Evolutionary conservation across 2,113 vertebrate genomes (phyloP).

Genomic region (Dipodomys spectabilis): DNA sequence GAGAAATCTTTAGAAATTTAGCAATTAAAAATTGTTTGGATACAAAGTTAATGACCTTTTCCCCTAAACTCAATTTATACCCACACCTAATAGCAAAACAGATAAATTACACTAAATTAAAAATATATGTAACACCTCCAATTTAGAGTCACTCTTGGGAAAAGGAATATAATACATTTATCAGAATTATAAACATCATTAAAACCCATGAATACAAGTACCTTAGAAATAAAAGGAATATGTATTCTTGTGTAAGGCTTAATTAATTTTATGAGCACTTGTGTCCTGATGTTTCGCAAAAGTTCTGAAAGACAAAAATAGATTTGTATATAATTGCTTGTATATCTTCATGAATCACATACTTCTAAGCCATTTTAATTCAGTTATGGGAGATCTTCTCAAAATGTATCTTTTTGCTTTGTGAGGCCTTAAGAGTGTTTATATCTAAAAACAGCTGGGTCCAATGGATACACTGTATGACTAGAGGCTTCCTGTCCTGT

Average conservation of each 20-base stretch:
- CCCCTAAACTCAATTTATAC: slow-evolving; percentile 49
- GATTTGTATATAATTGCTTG: slow-evolving; percentile 24
- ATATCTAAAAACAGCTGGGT: background rate
- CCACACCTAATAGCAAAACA: too few relatives aligned
- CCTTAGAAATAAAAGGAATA: slow-evolving; percentile 99
- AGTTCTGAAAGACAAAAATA: slow-evolving; percentile 91
- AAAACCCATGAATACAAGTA: slow-evolving; percentile 81
- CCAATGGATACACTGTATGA: background rate
- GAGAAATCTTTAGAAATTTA: slow-evolving; percentile 51
- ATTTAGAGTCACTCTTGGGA: slow-evolving; percentile 2
- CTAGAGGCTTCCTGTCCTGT: background rate
- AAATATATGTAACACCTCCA: slow-evolving; percentile 26
- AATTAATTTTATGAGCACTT: slow-evolving; percentile 99
- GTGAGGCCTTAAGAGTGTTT: background rate
- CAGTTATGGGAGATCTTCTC: background rate
- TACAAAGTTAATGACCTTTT: background rate
- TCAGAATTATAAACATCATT: slow-evolving; percentile 70
- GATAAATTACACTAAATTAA: slow-evolving; percentile 22
- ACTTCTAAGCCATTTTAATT: slow-evolving; percentile 17
- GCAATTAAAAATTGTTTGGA: background rate
- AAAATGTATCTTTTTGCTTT: slow-evolving; percentile 36
- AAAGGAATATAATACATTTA: slow-evolving; percentile 52
- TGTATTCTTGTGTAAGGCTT: slow-evolving; percentile 99
- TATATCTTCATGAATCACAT: background rate
- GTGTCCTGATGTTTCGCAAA: slow-evolving; percentile 99